These are phyloP conservation scores for Erebia aethiops DNA, from an alignment of 2,888 invertebrate genomes.

Conservation along the genomic window DNA sequence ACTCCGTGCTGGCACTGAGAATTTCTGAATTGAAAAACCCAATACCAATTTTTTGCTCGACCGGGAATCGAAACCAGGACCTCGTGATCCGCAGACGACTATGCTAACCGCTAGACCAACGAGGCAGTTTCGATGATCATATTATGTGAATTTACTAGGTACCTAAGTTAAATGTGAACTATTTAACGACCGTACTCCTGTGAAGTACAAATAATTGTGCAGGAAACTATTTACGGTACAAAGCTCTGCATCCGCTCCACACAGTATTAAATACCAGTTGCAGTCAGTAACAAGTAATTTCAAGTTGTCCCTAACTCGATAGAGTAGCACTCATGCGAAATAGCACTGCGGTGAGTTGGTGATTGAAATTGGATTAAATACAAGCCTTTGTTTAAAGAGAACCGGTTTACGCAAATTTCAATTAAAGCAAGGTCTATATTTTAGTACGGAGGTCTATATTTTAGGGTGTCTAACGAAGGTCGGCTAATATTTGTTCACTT, in stretches of 20 bases:
- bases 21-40: no score
- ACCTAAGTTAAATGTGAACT: neutral
- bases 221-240: slow-evolving; percentile 20
- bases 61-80: no score
- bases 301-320: slow-evolving; percentile 35
- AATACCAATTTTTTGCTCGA: no score
- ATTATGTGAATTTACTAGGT: no score
- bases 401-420: slow-evolving; percentile 15
- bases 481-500: neutral
- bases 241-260: slow-evolving; percentile 26
- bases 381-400: slow-evolving; percentile 22
- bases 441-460: neutral
- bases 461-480: neutral
- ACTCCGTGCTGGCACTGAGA: no score
- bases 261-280: slow-evolving; percentile 6
- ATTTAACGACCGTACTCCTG: neutral
- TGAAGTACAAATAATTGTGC: slow-evolving; percentile 4
- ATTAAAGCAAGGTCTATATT: neutral
- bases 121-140: no score
- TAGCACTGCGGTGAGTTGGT: slow-evolving; percentile 19
- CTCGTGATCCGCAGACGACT: no score
- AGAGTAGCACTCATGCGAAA: slow-evolving; percentile 33
- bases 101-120: no score
- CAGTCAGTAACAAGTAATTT: slow-evolving; percentile 10
- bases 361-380: slow-evolving; percentile 30